These are phyloP conservation scores for Myocastor coypus DNA, from an alignment of 2,113 vertebrate genomes.

Conservation along the genomic window DNA sequence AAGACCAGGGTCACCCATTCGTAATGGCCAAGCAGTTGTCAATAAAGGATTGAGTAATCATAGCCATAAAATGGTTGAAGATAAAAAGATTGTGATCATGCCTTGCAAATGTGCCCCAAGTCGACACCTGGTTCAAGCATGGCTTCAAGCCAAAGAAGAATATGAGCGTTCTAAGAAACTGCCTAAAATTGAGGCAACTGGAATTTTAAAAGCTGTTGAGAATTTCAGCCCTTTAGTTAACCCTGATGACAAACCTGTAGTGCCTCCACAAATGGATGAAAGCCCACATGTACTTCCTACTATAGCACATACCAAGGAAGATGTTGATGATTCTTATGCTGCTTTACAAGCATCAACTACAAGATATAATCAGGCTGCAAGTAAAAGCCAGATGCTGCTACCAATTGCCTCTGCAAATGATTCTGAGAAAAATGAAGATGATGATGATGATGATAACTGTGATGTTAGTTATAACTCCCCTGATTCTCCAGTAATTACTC, in stretches of 20 bases:
- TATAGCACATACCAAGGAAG: conserved; percentile 80
- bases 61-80: conserved; percentile 85
- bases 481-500: conserved; percentile 90
- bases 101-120: conserved; percentile 97
- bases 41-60: conserved; percentile 83
- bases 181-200: conserved; percentile 81
- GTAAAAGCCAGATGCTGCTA: conserved; percentile 75
- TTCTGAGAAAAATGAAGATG: conserved; percentile 79
- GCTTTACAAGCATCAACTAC: conserved; percentile 76
- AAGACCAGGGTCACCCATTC: conserved; percentile 87
- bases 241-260: conserved; percentile 81
- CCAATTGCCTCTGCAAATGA: conserved; percentile 74
- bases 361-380: conserved; percentile 73
- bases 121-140: conserved; percentile 93
- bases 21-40: conserved; percentile 78
- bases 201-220: conserved; percentile 80
- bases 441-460: conserved; percentile 83
- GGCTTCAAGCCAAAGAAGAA: conserved; percentile 96
- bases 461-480: conserved; percentile 87
- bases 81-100: conserved; percentile 95
- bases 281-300: conserved; percentile 78
- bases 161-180: conserved; percentile 92
- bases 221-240: conserved; percentile 75
- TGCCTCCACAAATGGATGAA: conserved; percentile 83
- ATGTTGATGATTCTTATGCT: conserved; percentile 82